Percentiles rank a stretch among this genome's conserved stretches.
phyloP scores from a whole-genome alignment of 2,888 invertebrate species.

The Stenotaenia linearis region DNA sequence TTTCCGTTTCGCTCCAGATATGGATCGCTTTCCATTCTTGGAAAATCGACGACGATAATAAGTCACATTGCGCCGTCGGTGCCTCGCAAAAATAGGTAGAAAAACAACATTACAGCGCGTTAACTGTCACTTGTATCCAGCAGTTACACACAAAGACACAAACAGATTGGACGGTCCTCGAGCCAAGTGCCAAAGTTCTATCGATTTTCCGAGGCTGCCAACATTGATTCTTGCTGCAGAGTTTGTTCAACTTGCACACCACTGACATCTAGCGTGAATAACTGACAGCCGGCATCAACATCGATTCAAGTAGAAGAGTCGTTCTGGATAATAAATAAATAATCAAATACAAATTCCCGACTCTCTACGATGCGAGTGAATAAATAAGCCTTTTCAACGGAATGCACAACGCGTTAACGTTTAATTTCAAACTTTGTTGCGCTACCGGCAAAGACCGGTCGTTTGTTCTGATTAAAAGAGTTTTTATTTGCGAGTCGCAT shows the following conservation, averaged over 20 bases:
- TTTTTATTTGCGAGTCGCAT: neutral
- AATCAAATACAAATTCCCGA: too few species aligned
- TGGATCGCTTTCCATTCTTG: too few species aligned
- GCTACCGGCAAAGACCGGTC: too few species aligned
- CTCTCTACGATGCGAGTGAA: too few species aligned
- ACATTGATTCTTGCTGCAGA: slow-evolving; percentile 6
- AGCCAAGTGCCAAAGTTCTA: slow-evolving; percentile 13
- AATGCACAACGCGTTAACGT: too few species aligned
- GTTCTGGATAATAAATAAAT: neutral
- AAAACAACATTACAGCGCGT: neutral
- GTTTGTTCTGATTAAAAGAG: neutral
- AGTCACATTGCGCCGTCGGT: neutral
- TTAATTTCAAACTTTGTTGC: too few species aligned
- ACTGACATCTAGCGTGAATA: slow-evolving; percentile 14
- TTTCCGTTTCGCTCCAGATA: neutral
- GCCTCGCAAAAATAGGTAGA: neutral
- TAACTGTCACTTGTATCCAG: slow-evolving; percentile 24
- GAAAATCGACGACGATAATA: neutral
- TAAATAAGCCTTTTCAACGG: too few species aligned
- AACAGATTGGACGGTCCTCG: slow-evolving; percentile 11
- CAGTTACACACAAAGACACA: slow-evolving; percentile 13
- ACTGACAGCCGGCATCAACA: neutral
- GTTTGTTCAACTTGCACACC: neutral
- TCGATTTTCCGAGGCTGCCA: neutral
- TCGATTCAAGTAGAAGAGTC: neutral